Conservation (phyloP, 2,888 invertebrate genomes). For the Hoplodrina blanda region DNA sequence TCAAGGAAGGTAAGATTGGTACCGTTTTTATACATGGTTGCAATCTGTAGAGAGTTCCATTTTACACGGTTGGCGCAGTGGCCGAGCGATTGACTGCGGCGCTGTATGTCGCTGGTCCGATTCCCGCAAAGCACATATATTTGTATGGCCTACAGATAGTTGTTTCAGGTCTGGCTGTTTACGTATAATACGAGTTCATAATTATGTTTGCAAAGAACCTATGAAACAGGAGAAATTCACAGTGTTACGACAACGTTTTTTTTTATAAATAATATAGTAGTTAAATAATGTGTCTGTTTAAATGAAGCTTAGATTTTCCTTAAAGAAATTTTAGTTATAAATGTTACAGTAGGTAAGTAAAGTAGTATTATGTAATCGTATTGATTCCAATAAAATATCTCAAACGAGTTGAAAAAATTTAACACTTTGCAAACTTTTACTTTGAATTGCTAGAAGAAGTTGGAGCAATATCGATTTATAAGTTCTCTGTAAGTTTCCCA, state of each 20-base stretch:
- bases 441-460: neutral
- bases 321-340: neutral
- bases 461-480: neutral
- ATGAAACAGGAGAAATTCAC: no score
- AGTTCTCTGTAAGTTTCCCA: neutral
- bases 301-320: neutral
- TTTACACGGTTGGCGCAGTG: neutral
- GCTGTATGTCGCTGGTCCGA: no score
- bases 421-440: neutral
- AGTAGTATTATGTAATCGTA: neutral
- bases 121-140: no score
- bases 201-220: no score
- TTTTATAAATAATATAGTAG: no score
- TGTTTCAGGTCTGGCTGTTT: no score
- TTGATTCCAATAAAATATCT: slow-evolving; percentile 1
- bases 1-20: neutral
- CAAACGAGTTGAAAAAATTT: neutral
- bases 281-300: neutral
- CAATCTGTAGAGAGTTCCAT: neutral
- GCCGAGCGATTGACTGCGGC: no score
- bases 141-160: no score
- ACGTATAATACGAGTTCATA: no score
- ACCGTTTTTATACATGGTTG: neutral
- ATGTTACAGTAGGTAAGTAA: no score
- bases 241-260: no score